Evolutionary conservation across 1,140 invertebrate genomes (phyloP), one percentile per base, ranked within the genome.

Genomic region (Nasonia giraulti): DNA sequence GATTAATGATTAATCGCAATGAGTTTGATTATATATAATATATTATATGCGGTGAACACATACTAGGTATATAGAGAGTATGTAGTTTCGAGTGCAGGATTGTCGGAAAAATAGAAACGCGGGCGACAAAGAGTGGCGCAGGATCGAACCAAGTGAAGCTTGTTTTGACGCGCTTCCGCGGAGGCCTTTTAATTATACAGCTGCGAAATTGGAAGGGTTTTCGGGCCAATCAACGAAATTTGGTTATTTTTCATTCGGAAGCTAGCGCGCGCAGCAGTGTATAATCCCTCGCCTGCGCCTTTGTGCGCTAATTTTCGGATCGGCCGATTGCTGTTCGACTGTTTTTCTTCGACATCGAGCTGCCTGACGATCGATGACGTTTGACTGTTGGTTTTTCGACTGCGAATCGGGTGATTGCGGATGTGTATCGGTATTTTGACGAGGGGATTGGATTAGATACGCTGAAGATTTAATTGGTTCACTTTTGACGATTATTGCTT

Each of bases 241-340:
- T 74, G 14, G 55, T 81, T 81, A 77, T 81, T 85, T 84, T 85
- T 68, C 33, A 85, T 77, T 81, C 55, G 79, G 27, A 80, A 85
- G 68, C 40, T 4, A n/a, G 8, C 55, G 55, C 55, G 1, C 20
- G 20, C 33, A 6, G 47, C 40, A 74, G 83, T 80, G 10, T 44
- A 40, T 40, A 68, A 80, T 84, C 77, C 50, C 8, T 33, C 73
- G 11, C 23, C 27, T n/a, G 1, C 55, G n/a, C 81, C 27, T 78
- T 83, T 83, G 55, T 83, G 23, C 40, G 7, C 31, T 44, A 78
- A 83, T 83, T 83, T 83, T 83, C 74, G 17, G 12, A 33, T n/a
- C 82, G 12, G 40, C 74, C 55, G 68, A 78, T 69, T 69, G 44
- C 77, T 20, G 12, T 37, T 12, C 37, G 37, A 44, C 12, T 47